Evolutionary conservation across 2,113 vertebrate genomes (phyloP), one percentile per base, ranked within the genome.

Genomic region (Dinomys branickii): DNA sequence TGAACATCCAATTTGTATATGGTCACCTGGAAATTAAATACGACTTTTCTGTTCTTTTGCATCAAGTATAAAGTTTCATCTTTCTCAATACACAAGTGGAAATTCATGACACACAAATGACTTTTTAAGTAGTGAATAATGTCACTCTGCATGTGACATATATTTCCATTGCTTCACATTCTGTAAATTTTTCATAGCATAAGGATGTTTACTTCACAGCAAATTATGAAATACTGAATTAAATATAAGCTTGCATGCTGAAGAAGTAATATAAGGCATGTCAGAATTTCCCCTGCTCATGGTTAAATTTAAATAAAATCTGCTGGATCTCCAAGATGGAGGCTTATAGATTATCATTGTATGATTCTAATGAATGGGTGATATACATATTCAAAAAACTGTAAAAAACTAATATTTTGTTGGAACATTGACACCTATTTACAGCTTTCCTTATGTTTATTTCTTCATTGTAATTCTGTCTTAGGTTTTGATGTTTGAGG

Each of bases 151-250:
- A 47, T 35, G 58, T 75, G 61, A 75, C 30, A n/a, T 89, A 92
- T 50, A 50, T 10, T 71, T 26, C 87, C 44, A 92, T 69, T 71
- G 84, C 56, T 95, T 95, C 44, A 80, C 26, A 85, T 87, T 71
- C 94, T 85, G 17, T 90, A 80, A 92, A 92, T 85, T 85, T 96
- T 94, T 97, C 38, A 93, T 85, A 80, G 54, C 56, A 91, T 78
- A 52, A 88, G 71, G 44, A 91, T 56, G 10, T 91, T 94, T 94
- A 91, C 82, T 95, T 96, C 73, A 90, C 69, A 81, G 44, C 3
- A 94, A 97, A 92, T 91, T 97, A 92, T 77, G 24, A 97, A 94
- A 95, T 75, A 87, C 38, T 94, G 85, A 96, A 94, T 97, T 95
- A 97, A 96, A 97, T 82, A 92, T 97, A 77, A 87, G 30, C 71